Evolutionary conservation across 2,888 invertebrate genomes (phyloP), one percentile per base, ranked within the genome.

Genomic region (Cephus pulcher): DNA sequence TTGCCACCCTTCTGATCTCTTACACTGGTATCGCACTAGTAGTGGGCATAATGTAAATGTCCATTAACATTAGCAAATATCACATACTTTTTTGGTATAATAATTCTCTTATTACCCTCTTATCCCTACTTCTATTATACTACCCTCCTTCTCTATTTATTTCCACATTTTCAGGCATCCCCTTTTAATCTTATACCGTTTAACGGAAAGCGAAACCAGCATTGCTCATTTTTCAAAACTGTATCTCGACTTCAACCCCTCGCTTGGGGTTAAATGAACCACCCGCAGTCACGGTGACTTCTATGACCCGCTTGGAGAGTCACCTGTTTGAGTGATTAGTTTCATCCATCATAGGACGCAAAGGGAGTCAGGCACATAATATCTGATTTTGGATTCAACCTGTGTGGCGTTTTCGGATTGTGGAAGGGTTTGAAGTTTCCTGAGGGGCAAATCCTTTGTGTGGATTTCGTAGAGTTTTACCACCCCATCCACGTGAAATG

Each of bases 311-410:
- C 71, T 79, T 77, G 71, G 71, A 68, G 69, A 77, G 79, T 83
- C 82, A 83, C 81, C 84, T 81, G 81, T 74, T 84, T 88, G 86
- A 88, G 80, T 84, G 86, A 89, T 89, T 87, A 83, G 85, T 88
- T 88, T 84, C 88, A 89, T 89, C 87, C 84, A 87, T 89, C 88
- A 88, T 80, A 80, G 78, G 74, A 70, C 74, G 81, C 79, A 77
- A 77, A 80, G 82, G 78, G 80, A 85, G 80, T 81, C 79, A 79
- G 80, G 70, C 34, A 79, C 81, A 82, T 83, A 81, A 82, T 86
- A 86, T 87, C 86, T 86, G 87, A 86, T 86, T 80, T 83, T 79
- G 80, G 76, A 74, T 75, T 83, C 87, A 78, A 86, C 85, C 80
- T 86, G 87, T 87, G 87, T 86, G 84, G 86, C 84, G 86, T 82